Evolutionary conservation across 1,140 invertebrate species (phyloP), one percentile per base, ranked within the genome.

Genomic region (Plutomurus gul): DNA sequence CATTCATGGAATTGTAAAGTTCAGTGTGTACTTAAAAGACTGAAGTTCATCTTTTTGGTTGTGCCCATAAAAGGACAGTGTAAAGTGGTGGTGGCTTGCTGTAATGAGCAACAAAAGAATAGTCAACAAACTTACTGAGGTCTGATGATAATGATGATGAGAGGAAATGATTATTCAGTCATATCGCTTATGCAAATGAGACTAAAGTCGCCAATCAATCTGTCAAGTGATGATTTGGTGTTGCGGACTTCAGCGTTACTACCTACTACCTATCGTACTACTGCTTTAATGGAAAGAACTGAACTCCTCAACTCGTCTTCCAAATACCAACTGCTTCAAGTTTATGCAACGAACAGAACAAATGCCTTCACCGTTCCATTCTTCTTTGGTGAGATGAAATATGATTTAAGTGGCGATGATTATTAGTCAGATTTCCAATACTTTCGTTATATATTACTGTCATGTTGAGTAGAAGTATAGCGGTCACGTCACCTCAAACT

Each of bases 101-200:
- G 11, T 56, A 11, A 16, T 1, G 2, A n/a, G 5, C 6, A 6
- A 7, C 25, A 51, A n/a, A 51, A 6, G 47, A 51, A 51, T 51
- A 51, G 20, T 51, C 20, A 6, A 51, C 18, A 51, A 51, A 51
- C n/a, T 51, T 65, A n/a, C 13, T 33, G n/a, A n/a, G n/a, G n/a
- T n/a, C n/a, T 27, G 56, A 65, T 65, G 27, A 65, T 65, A 60
- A 60, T 60, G 51, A 60, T 60, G 36, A 65, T 65, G 56, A 65
- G 56, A 65, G 27, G 56, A 65, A 65, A 65, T 65, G 56, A 65
- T 65, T 65, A 65, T 65, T 65, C 56, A 25, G 56, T 65, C 56
- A 65, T 65, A 65, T 36, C 56, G 56, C 56, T 65, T 65, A 65
- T 65, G 56, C 56, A 65, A 65, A 65, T 65, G 56, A 65, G 56